phyloP scores from a whole-genome alignment of 2,797 vertebrate genomes.

The Tenualosa thibaudeaui region DNA sequence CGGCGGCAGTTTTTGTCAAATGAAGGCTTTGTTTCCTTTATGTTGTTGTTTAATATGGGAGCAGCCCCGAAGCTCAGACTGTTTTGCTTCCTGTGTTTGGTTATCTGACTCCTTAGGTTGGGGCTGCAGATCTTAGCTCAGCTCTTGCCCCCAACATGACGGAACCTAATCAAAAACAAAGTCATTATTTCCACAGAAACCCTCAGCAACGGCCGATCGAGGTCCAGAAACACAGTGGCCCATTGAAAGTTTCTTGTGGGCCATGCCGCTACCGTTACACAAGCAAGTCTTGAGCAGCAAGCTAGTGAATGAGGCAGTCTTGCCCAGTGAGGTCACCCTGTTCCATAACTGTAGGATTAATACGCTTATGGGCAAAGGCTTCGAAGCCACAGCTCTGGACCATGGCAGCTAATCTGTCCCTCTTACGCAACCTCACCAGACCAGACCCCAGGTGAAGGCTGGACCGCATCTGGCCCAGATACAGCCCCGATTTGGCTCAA shows the following conservation, averaged over 20 bases:
- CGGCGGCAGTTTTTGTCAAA: background rate
- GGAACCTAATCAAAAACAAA: background rate
- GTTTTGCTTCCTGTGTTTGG: background rate
- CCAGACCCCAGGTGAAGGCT: background rate
- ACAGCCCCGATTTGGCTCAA: background rate
- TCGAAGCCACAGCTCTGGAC: constrained; percentile 18
- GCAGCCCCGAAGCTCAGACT: background rate
- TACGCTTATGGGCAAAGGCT: constrained; percentile 58
- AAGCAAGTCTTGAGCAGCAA: background rate
- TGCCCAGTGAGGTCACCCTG: constrained; percentile 60
- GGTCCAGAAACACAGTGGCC: background rate
- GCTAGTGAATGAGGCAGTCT: background rate
- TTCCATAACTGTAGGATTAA: constrained; percentile 63
- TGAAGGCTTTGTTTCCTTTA: background rate
- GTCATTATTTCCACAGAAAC: constrained; percentile 21
- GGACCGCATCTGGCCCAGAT: background rate
- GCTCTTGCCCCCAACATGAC: background rate
- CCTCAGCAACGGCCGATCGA: background rate
- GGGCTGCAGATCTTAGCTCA: background rate
- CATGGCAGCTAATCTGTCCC: background rate
- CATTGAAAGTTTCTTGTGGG: background rate
- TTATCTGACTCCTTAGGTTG: constrained; percentile 3
- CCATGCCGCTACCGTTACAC: background rate
- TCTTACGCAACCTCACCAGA: background rate
- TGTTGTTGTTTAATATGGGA: background rate